A percentile compares a stretch with the other conserved stretches of the same genome.
Conservation (phyloP, 2,113 vertebrate genomes). For the Epinephelus fuscoguttatus region DNA sequence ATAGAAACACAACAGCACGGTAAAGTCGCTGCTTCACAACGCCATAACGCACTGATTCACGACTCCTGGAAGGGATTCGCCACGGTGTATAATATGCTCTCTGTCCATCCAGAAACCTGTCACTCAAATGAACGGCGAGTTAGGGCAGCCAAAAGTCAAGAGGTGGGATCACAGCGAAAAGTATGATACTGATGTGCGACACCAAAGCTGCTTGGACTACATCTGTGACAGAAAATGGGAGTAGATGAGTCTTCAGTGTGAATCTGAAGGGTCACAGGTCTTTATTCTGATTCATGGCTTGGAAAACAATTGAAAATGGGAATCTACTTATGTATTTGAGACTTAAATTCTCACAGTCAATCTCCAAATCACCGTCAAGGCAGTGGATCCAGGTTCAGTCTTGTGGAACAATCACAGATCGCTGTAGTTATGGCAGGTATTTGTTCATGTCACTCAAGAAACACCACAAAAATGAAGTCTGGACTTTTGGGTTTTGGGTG, state of each 20-base stretch:
- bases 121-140: slow-evolving; percentile 42
- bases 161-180: slow-evolving; percentile 41
- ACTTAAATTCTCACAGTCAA: background rate
- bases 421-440: slow-evolving; percentile 19
- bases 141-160: slow-evolving; percentile 70
- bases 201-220: background rate
- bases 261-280: slow-evolving; percentile 18
- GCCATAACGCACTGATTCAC: slow-evolving; percentile 55
- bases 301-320: background rate
- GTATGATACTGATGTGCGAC: slow-evolving; percentile 6
- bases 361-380: background rate
- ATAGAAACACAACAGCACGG: slow-evolving; percentile 28
- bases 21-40: slow-evolving; percentile 24
- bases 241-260: background rate
- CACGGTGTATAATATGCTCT: slow-evolving; percentile 55
- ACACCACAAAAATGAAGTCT: slow-evolving; percentile 51
- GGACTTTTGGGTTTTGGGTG: background rate
- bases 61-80: slow-evolving; percentile 73
- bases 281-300: slow-evolving; percentile 26
- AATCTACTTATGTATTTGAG: slow-evolving; percentile 10
- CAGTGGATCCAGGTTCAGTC: background rate
- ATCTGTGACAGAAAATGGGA: background rate
- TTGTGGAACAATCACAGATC: slow-evolving; percentile 20
- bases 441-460: slow-evolving; percentile 53
- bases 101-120: slow-evolving; percentile 62